phyloP scores from a whole-genome alignment of 2,888 invertebrate species.

The Cephus sareptanus region DNA sequence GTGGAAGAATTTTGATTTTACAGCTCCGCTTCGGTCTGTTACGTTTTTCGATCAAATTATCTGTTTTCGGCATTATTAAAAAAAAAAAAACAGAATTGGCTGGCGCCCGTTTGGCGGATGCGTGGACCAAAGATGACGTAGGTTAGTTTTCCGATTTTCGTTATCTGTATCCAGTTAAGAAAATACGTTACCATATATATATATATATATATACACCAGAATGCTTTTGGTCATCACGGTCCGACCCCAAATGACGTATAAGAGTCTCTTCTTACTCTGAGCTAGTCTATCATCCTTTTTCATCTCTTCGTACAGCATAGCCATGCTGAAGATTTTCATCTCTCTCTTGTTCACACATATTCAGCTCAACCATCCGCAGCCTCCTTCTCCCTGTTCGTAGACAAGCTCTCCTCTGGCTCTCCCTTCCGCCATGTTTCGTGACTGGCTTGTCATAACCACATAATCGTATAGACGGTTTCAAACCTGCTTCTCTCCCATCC shows the following conservation, averaged over 20 bases:
- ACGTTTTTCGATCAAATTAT: too few species aligned
- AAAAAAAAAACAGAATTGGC: too few species aligned
- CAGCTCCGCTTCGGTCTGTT: too few species aligned
- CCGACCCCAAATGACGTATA: not conserved
- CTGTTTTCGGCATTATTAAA: too few species aligned
- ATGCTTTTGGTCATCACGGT: not conserved
- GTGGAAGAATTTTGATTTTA: too few species aligned
- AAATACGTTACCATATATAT: too few species aligned
- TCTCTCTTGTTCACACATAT: not conserved
- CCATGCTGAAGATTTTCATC: too few species aligned
- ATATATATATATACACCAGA: not conserved
- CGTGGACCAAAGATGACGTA: too few species aligned
- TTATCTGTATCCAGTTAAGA: too few species aligned
- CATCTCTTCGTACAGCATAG: not conserved
- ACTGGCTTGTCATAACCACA: slow-evolving; percentile 7
- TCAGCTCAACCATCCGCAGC: not conserved
- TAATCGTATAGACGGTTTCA: slow-evolving; percentile 3
- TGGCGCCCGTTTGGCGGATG: too few species aligned
- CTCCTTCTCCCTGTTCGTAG: not conserved
- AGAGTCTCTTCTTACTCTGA: not conserved
- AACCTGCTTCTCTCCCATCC: slow-evolving; percentile 5
- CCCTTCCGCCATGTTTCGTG: not conserved
- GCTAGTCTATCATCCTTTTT: not conserved
- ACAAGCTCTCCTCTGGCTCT: not conserved
- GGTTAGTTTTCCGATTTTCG: too few species aligned